These are phyloP conservation scores for Colletes collaris DNA, from an alignment of 2,888 invertebrate species.

Conservation along the genomic window DNA sequence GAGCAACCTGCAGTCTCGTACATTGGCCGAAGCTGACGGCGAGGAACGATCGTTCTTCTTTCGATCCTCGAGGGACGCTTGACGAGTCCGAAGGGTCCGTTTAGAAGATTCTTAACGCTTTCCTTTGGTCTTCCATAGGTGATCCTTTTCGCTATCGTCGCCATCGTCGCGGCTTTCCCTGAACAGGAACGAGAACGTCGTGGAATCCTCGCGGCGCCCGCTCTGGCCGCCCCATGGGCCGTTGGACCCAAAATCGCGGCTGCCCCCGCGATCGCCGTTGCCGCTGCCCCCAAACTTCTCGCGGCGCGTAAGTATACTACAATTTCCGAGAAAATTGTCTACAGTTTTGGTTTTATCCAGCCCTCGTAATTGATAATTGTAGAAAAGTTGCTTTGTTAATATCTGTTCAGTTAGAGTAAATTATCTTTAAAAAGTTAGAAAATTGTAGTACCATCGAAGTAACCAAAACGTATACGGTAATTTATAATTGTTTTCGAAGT, in stretches of 20 bases:
- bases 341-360: background rate
- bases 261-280: conserved; percentile 28
- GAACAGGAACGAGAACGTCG: conserved; percentile 66
- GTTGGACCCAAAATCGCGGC: background rate
- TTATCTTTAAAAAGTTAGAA: too few species aligned
- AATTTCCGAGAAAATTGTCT: background rate
- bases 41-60: too few species aligned
- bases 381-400: too few species aligned
- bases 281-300: conserved; percentile 20
- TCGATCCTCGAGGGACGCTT: too few species aligned
- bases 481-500: too few species aligned
- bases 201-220: conserved; percentile 49
- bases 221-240: conserved; percentile 34
- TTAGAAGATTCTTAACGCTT: too few species aligned
- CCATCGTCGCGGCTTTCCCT: conserved; percentile 53
- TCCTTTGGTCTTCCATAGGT: conserved; percentile 28
- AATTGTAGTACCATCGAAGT: too few species aligned
- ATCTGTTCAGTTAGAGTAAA: too few species aligned
- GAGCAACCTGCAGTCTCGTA: background rate
- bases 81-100: too few species aligned
- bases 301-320: conserved; percentile 36
- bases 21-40: too few species aligned
- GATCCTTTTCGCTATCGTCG: conserved; percentile 51
- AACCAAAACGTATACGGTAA: too few species aligned
- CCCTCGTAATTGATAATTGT: too few species aligned